Base-by-base conservation (phyloP, 2,888 invertebrate genomes). In the Ypsolopha sequella region DNA sequence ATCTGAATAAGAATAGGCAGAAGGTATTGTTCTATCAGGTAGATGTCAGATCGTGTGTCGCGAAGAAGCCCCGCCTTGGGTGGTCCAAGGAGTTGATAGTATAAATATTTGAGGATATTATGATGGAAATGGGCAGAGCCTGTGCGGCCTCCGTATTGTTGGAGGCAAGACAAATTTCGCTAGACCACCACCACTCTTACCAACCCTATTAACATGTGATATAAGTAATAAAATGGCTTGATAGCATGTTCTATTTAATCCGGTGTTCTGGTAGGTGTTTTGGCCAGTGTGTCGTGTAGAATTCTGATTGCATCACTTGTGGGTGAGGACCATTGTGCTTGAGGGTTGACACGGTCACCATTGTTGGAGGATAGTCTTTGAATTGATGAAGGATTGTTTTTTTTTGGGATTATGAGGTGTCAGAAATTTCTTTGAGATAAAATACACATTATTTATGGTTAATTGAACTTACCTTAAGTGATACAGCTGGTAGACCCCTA, bases 41-140 rank as follows among this genome's bases (percentile, higher is more conserved):
- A 76, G 70, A 60, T 67, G 71, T 73, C 70, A 74, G 73, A 81
- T 81, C 76, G 61, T 68, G 65, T 82, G 79, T 76, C 80, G 69
- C n/a, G 38, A 10, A 45, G 36, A 35, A 66, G 57, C 63, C 56
- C 55, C 66, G 53, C 55, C 70, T 53, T 84, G 86, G 86, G 86
- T 86, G 86, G 86, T 82, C 86, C 64, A 56, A 62, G 69, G 9
- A 48, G 70, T 70, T 75, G 73, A 81, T 79, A 73, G 76, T 79
- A 79, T 70, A 77, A 76, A 79, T 73, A 80, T 80, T 79, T 78
- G 71, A 75, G 67, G 73, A 76, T 68, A 85, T 86, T 86, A 78
- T 84, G 68, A 86, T 86, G 82, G 73, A 73, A 85, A 86, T 86
- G 65, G 60, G 70, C 62, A 64, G 71, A 65, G 73, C 66, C 64